Percentiles rank a stretch among this genome's conserved stretches.
These are phyloP conservation scores for Drosophila acutilabella DNA, from an alignment of 2,888 invertebrate species.

Conservation along the genomic window DNA sequence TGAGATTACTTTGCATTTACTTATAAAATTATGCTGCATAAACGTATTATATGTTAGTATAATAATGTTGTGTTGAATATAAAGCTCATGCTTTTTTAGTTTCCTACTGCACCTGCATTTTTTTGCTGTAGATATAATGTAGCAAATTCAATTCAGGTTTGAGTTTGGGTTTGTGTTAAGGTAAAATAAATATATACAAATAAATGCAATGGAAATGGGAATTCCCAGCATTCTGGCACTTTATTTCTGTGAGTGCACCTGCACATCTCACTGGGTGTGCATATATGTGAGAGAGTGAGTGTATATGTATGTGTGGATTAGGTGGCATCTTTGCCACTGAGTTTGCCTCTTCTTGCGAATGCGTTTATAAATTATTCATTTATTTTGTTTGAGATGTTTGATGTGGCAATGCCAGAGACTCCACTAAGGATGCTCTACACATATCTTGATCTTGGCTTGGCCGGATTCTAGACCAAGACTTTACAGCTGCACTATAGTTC, in stretches of 20 bases:
- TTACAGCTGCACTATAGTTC: constrained; percentile 5
- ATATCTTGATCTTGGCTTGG: constrained; percentile 28
- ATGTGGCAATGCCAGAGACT: constrained; percentile 62
- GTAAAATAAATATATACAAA: constrained; percentile 44
- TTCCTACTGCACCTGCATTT: not conserved
- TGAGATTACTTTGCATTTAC: too few species aligned
- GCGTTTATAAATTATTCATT: constrained; percentile 83
- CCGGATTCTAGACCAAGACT: constrained; percentile 20
- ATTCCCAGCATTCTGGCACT: constrained; percentile 45
- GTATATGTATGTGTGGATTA: constrained; percentile 28
- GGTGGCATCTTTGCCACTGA: constrained; percentile 27
- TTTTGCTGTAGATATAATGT: constrained; percentile 1
- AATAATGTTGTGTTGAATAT: not conserved
- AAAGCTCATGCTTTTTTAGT: not conserved
- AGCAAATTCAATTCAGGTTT: not conserved
- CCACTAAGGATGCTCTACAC: constrained; percentile 58
- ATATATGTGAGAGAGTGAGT: not conserved
- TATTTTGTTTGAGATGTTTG: constrained; percentile 80
- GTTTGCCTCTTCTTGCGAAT: constrained; percentile 44
- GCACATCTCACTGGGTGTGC: constrained; percentile 15
- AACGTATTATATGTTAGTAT: not conserved
- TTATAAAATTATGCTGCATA: too few species aligned
- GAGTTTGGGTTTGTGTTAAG: constrained; percentile 1
- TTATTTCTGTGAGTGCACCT: constrained; percentile 34
- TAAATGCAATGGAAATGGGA: constrained; percentile 42